phyloP scores from a whole-genome alignment of 2,888 invertebrate species.

The Toxonevra muliebris region DNA sequence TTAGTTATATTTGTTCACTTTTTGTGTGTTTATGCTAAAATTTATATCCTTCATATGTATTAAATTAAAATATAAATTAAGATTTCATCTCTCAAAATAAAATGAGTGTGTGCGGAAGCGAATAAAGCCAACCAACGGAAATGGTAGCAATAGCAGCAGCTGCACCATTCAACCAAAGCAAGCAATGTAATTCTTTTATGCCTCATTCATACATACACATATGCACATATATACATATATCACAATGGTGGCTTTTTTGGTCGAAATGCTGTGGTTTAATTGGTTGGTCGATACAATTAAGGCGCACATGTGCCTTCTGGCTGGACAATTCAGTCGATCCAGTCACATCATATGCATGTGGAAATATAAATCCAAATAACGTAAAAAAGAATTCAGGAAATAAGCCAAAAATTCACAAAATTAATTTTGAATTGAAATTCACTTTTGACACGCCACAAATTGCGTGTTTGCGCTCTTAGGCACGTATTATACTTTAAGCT shows the following conservation, averaged over 20 bases:
- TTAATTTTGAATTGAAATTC: background rate
- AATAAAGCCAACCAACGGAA: too few relatives aligned
- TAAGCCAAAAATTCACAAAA: background rate
- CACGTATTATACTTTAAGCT: background rate
- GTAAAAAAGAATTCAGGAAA: background rate
- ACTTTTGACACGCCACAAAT: background rate
- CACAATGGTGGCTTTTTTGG: background rate
- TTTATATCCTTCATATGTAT: constrained; percentile 37
- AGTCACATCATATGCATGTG: too few relatives aligned
- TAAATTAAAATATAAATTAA: constrained; percentile 53
- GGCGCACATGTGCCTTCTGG: too few relatives aligned
- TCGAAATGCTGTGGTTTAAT: background rate
- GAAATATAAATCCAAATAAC: background rate
- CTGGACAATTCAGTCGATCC: too few relatives aligned
- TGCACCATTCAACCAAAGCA: too few relatives aligned
- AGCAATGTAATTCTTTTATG: too few relatives aligned
- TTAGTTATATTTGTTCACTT: too few relatives aligned
- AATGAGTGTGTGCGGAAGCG: too few relatives aligned
- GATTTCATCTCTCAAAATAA: constrained; percentile 15
- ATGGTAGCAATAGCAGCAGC: too few relatives aligned
- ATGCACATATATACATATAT: background rate
- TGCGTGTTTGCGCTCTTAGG: background rate
- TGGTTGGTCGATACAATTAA: too few relatives aligned
- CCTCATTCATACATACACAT: background rate
- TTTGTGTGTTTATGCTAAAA: constrained; percentile 28